These are phyloP conservation scores for Dipodomys ordii DNA, from an alignment of 2,113 vertebrate species.

Conservation along the genomic window DNA sequence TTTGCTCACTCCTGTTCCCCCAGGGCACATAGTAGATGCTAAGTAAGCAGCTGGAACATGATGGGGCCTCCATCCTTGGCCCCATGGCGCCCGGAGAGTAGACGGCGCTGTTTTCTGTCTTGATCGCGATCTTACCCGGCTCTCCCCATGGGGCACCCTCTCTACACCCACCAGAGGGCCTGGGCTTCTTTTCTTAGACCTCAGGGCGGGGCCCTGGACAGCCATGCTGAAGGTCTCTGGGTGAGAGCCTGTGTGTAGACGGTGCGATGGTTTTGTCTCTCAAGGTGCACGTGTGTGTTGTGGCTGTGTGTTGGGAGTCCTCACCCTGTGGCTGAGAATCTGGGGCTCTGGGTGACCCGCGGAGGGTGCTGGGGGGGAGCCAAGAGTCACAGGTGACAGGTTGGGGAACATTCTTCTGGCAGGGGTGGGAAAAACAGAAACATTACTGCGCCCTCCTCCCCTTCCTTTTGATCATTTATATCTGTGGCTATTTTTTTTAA, in stretches of 20 bases:
- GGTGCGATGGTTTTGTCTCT: background rate
- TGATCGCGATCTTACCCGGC: fast-evolving
- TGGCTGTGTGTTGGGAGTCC: fast-evolving
- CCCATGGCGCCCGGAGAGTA: fast-evolving
- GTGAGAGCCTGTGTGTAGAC: fast-evolving
- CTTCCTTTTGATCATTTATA: background rate
- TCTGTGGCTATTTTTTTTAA: background rate
- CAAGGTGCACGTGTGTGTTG: fast-evolving
- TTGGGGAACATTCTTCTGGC: too few species aligned
- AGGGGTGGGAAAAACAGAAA: too few species aligned
- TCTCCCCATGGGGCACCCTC: fast-evolving
- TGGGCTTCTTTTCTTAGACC: background rate
- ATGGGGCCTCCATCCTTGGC: too few species aligned
- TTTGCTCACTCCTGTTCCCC: background rate
- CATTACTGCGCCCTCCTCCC: background rate
- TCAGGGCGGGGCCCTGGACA: background rate
- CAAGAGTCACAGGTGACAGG: too few species aligned
- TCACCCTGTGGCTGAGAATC: fast-evolving
- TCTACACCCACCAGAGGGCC: background rate
- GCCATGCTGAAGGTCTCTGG: fast-evolving
- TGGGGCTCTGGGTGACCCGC: background rate
- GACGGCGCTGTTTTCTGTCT: background rate
- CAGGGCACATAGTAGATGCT: too few species aligned
- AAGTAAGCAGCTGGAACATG: background rate
- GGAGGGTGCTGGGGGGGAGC: background rate